These are phyloP conservation scores for Chrysomallon squamiferum DNA, from an alignment of 1,140 invertebrate species.

Conservation along the genomic window DNA sequence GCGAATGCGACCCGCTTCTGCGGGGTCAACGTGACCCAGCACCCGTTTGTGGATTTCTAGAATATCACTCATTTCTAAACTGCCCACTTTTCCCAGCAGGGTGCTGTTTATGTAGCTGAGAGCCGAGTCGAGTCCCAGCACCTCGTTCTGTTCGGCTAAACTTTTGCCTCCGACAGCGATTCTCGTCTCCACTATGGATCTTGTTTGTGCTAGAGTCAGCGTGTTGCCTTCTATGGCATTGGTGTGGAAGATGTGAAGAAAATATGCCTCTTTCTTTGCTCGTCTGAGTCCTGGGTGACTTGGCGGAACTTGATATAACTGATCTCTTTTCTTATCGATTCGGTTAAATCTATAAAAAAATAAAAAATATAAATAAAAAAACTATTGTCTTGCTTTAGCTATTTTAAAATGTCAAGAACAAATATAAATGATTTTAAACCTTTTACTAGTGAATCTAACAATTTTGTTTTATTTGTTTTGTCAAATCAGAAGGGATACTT, in stretches of 20 bases:
- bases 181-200: slow-evolving; percentile 90
- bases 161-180: slow-evolving; percentile 93
- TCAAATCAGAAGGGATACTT: neutral
- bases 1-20: slow-evolving; percentile 65
- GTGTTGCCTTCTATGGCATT: slow-evolving; percentile 98
- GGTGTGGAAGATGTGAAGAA: slow-evolving; percentile 96
- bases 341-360: slow-evolving; percentile 67
- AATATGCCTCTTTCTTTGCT: slow-evolving; percentile 93
- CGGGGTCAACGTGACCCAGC: slow-evolving; percentile 84
- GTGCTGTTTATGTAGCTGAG: slow-evolving; percentile 96
- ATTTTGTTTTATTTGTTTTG: neutral
- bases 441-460: neutral
- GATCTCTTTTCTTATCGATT: slow-evolving; percentile 87
- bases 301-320: slow-evolving; percentile 81
- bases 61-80: slow-evolving; percentile 83
- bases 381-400: too few species aligned
- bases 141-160: slow-evolving; percentile 95
- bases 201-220: slow-evolving; percentile 90
- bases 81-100: slow-evolving; percentile 72
- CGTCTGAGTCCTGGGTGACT: slow-evolving; percentile 79
- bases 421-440: neutral
- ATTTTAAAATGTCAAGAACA: too few species aligned
- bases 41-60: slow-evolving; percentile 92
- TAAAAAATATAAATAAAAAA: too few species aligned
- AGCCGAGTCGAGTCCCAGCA: slow-evolving; percentile 80